Percentiles rank a stretch among this genome's conserved stretches.
phyloP scores from a whole-genome alignment of 2,888 invertebrate genomes.

The Synergus umbraculus region DNA sequence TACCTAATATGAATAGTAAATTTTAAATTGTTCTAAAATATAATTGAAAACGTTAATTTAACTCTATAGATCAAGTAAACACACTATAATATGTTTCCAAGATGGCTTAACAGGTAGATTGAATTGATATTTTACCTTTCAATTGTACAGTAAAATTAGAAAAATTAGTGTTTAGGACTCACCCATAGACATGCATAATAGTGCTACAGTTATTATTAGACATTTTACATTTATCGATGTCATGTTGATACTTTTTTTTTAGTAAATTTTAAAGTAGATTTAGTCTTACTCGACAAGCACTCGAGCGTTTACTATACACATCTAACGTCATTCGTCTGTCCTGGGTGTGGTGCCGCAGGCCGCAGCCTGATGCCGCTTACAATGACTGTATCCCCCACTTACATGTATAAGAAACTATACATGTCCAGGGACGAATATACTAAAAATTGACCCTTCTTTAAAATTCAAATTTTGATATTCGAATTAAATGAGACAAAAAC shows the following conservation, averaged over 20 bases:
- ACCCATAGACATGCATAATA: conserved; percentile 12
- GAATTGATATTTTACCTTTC: background rate
- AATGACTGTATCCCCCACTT: conserved; percentile 21
- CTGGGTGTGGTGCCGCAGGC: background rate
- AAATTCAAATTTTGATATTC: background rate
- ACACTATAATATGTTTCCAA: background rate
- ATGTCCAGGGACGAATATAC: conserved; percentile 1
- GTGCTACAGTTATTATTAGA: background rate
- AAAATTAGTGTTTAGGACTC: background rate
- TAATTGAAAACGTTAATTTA: background rate
- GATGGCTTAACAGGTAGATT: background rate
- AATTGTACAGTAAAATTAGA: conserved; percentile 36
- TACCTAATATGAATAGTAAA: background rate
- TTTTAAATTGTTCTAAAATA: background rate
- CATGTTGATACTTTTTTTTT: background rate
- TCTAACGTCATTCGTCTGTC: conserved; percentile 28
- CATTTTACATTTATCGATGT: background rate
- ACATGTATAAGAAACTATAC: background rate
- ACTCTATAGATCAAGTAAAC: background rate
- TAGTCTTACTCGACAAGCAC: background rate
- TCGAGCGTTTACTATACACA: conserved; percentile 1
- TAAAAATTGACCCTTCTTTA: background rate
- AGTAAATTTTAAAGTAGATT: background rate
- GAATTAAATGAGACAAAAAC: background rate
- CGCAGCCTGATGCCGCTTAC: background rate